Base-by-base conservation (phyloP, 2,888 invertebrate species). In the Aphodius granarius region DNA sequence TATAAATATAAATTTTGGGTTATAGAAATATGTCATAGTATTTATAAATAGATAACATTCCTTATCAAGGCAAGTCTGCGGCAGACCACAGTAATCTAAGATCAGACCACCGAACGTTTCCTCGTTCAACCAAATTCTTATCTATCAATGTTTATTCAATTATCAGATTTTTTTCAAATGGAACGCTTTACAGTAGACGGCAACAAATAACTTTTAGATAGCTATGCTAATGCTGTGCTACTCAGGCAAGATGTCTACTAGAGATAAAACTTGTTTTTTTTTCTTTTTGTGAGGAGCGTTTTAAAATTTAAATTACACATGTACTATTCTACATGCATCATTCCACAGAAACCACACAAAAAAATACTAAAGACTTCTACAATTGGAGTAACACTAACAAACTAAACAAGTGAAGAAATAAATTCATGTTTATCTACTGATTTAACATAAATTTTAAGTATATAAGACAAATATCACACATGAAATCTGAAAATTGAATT, bases 71-170 rank as follows among this genome's bases (percentile, higher is more conserved):
- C 43, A 43, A 43, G 43, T 2, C 43, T 43, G 43, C 43, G 43
- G 43, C 43, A 43, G 13, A 43, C 43, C 43, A 43, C 43, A 43
- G 13, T 9, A 43, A 43, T 43, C 43, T 3, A 43, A 43, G 43
- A 43, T 43, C 43, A 43, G 43, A 43, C 43, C 43, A 43, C 43
- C 13, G 13, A 43, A 43, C 4, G 13, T 43, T 43, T 43, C 43
- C 43, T 43, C 43, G 43, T 43, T 13, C 13, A 43, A 43, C 43
- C 6, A 43, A 43, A 43, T 43, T 13, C 9, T 43, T 43, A 43
- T 74, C 72, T 43, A 43, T 74, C 72, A 6, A 15, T 65, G 23
- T 22, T 65, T 16, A 62, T 73, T 43, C 43, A 43, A 43, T 43
- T 2, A 23, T 23, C 4, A 23, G 9, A 23, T 23, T 23, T 13